A percentile compares a stretch with the other conserved stretches of the same genome.
phyloP scores from a whole-genome alignment of 2,888 invertebrate genomes.

The Perithous albicinctus region DNA sequence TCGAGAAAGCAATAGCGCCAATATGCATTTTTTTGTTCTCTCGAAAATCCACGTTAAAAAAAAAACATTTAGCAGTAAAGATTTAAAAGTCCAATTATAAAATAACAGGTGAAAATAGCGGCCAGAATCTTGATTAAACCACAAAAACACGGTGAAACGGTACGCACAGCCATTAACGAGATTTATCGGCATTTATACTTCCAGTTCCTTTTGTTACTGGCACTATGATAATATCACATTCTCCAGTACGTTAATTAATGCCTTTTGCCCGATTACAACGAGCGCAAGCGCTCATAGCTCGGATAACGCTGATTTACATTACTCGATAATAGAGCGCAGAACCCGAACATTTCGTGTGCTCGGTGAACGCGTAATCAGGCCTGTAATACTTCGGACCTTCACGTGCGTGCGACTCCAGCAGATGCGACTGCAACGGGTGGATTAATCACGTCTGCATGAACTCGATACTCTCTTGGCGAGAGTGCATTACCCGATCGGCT shows the following conservation, averaged over 20 bases:
- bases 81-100: neutral
- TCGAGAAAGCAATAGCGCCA: too few species aligned
- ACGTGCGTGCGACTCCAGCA: slow-evolving; percentile 60
- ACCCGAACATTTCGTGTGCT: slow-evolving; percentile 52
- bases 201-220: slow-evolving; percentile 11
- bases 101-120: neutral
- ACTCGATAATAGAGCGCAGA: slow-evolving; percentile 57
- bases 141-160: neutral
- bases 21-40: too few species aligned
- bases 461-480: slow-evolving; percentile 50
- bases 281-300: slow-evolving; percentile 33
- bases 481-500: slow-evolving; percentile 46
- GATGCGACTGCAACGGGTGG: slow-evolving; percentile 59
- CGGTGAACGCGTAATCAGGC: slow-evolving; percentile 63
- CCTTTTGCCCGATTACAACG: slow-evolving; percentile 36
- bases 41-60: too few species aligned
- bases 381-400: slow-evolving; percentile 62
- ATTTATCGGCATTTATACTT: neutral
- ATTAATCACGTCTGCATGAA: slow-evolving; percentile 59
- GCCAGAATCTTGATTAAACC: neutral
- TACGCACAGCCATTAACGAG: neutral
- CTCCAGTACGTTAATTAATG: slow-evolving; percentile 39
- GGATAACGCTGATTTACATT: slow-evolving; percentile 68
- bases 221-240: slow-evolving; percentile 37
- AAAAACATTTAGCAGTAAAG: too few species aligned